These are phyloP conservation scores for Podarcis cretensis DNA, from an alignment of 2,113 vertebrate genomes.

Conservation along the genomic window DNA sequence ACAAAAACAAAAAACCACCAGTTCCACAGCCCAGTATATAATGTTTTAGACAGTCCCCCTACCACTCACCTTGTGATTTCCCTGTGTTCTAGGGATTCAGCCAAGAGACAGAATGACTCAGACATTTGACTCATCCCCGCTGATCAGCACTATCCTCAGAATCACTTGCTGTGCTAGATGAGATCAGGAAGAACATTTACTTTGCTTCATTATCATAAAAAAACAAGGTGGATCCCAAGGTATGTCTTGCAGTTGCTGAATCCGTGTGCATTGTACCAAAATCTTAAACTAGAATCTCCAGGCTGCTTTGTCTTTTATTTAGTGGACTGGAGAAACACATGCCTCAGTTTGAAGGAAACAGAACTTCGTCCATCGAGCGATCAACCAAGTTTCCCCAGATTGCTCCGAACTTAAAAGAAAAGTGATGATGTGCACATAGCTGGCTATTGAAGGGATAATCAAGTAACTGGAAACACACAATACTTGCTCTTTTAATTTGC, in stretches of 20 bases:
- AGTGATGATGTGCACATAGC: neutral
- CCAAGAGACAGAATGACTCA: slow-evolving; percentile 71
- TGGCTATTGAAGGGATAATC: neutral
- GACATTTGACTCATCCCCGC: slow-evolving; percentile 64
- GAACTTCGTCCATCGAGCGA: slow-evolving; percentile 9
- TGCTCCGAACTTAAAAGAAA: neutral
- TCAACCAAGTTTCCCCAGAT: neutral
- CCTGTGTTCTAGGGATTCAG: slow-evolving; percentile 55
- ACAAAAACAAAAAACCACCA: neutral
- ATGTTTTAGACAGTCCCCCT: slow-evolving; percentile 38
- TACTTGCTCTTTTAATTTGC: neutral
- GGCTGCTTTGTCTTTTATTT: neutral
- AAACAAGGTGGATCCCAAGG: slow-evolving; percentile 12
- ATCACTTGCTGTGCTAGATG: slow-evolving; percentile 55
- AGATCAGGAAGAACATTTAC: slow-evolving; percentile 47
- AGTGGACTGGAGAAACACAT: neutral
- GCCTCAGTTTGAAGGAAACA: neutral
- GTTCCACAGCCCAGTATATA: neutral
- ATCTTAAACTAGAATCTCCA: slow-evolving; percentile 12
- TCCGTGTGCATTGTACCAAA: slow-evolving; percentile 13
- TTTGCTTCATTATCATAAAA: slow-evolving; percentile 47
- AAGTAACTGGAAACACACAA: neutral
- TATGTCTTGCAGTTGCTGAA: slow-evolving; percentile 3
- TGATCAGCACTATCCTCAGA: slow-evolving; percentile 55
- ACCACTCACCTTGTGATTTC: slow-evolving; percentile 64